Base-by-base conservation (phyloP, 2,888 invertebrate species). In the Mesochorus sp. region DNA sequence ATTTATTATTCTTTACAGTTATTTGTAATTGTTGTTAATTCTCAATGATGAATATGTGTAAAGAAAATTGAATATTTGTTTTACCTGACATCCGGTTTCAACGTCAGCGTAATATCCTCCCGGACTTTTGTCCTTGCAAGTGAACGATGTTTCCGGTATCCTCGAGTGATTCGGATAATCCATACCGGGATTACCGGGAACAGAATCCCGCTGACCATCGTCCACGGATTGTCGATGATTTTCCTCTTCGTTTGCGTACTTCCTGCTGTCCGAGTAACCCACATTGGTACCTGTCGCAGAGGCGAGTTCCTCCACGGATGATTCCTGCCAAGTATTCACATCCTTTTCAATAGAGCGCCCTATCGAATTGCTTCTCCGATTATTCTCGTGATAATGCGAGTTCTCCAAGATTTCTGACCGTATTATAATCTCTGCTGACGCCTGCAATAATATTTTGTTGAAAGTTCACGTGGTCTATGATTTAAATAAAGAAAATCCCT, bases 51-150 rank as follows among this genome's bases (percentile, higher is more conserved):
- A n/a, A n/a, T n/a, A n/a, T n/a, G n/a, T n/a, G n/a, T n/a, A n/a
- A n/a, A n/a, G n/a, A n/a, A n/a, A n/a, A n/a, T n/a, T n/a, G 3
- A 47, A 21, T 0, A 19, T 47, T 47, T 21, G 3, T 10, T 55
- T 31, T 42, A 92, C 92, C 91, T 92, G 92, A 80, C 92, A 92
- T 55, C 90, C 87, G 4, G 92, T 90, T 80, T 92, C 92, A 8
- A 89, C 84, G 78, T 92, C 92, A 0, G 92, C 92, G 82, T 92
- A 92, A 84, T 92, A 92, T 4, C 92, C 92, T 5, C 91, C 91
- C 28, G 90, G 87, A 39, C 88, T 87, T 79, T 91, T 91, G 61
- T 88, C 88, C 2, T 84, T 84, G 78, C 92, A 92, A 14, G 86
- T 87, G 85, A 92, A 92, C 3, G 88, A 85, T 4, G 92, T 92